Conservation (phyloP, 1,140 invertebrate genomes). For the Papilio xuthus region DNA sequence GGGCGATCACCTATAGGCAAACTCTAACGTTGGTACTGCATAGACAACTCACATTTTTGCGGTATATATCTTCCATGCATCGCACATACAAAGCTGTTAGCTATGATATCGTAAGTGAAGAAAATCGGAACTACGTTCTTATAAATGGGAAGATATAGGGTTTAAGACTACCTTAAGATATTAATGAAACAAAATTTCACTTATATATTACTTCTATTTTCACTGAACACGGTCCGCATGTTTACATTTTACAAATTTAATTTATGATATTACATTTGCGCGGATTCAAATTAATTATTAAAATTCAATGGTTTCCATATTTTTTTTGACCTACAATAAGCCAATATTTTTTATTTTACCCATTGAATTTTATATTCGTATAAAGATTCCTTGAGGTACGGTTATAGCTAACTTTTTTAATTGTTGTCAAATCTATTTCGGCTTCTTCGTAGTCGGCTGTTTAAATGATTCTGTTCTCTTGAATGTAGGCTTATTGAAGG, state of each 20-base stretch:
- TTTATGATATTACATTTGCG: neutral
- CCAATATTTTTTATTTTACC: neutral
- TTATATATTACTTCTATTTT: constrained; percentile 10
- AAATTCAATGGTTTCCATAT: neutral
- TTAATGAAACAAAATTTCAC: constrained; percentile 1
- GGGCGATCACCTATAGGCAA: too few species aligned
- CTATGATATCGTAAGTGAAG: too few species aligned
- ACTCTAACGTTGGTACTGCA: too few species aligned
- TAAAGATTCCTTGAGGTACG: neutral
- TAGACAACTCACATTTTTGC: too few species aligned
- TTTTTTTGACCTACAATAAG: neutral
- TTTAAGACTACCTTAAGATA: too few species aligned
- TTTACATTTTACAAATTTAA: neutral
- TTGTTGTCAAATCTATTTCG: neutral
- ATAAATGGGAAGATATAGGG: too few species aligned
- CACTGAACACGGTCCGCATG: neutral
- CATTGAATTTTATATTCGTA: neutral
- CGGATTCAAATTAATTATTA: neutral
- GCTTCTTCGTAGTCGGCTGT: neutral
- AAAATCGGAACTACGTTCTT: too few species aligned
- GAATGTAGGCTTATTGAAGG: constrained; percentile 33
- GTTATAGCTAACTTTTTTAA: too few species aligned
- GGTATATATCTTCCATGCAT: too few species aligned
- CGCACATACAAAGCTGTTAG: too few species aligned
- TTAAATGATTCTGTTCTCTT: constrained; percentile 1